phyloP scores from a whole-genome alignment of 2,113 vertebrate genomes.

The Lampris incognitus region DNA sequence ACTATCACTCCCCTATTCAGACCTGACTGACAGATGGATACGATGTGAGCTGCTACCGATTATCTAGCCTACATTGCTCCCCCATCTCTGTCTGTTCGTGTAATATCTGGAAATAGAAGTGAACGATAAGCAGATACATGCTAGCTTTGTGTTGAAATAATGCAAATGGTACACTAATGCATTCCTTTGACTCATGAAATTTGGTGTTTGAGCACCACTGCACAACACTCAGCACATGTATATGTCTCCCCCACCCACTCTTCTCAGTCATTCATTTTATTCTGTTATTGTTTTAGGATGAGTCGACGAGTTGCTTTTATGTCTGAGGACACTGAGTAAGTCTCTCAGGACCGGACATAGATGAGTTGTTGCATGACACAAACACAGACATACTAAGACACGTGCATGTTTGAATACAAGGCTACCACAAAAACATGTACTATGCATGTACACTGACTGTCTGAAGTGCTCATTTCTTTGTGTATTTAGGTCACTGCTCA shows the following conservation, averaged over 20 bases:
- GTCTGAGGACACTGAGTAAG: conserved; percentile 98
- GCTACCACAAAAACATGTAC: not conserved
- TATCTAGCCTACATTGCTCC: not conserved
- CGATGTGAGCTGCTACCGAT: not conserved
- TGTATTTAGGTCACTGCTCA: not conserved
- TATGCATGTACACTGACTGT: not conserved
- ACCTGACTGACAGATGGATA: not conserved
- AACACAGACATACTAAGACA: not conserved
- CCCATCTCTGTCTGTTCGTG: not conserved
- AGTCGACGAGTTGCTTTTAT: conserved; percentile 91
- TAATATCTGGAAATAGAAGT: not conserved
- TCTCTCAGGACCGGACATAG: conserved; percentile 77
- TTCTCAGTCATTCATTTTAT: conserved; percentile 53
- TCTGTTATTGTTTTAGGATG: conserved; percentile 90
- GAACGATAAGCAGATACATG: not conserved
- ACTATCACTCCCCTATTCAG: conserved; percentile 3
- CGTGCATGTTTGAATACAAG: conserved; percentile 31
- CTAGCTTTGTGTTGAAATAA: not conserved
- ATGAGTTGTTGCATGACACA: conserved; percentile 73
- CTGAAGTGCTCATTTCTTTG: not conserved
- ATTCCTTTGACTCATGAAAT: conserved; percentile 15
- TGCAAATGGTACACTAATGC: not conserved
- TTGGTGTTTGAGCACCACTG: not conserved
- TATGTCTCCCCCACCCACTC: conserved; percentile 1
- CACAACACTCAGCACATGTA: not conserved